A percentile compares a stretch with the other conserved stretches of the same genome.
Evolutionary conservation across 2,113 vertebrate species (phyloP).

Genomic region (Siniperca chuatsi): DNA sequence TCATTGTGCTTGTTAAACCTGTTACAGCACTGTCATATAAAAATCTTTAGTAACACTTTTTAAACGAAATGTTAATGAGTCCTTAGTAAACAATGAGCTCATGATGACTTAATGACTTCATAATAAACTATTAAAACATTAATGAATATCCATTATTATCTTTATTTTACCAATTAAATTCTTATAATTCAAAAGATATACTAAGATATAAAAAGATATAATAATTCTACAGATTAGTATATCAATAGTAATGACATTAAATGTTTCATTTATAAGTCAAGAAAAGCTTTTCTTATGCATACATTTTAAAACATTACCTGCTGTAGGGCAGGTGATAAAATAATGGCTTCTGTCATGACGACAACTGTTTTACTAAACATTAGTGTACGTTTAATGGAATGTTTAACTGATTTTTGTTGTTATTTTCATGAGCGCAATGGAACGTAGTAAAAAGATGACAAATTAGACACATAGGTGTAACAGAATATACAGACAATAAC

Average conservation of each 20-base stretch:
- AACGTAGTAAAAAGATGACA: too few species aligned
- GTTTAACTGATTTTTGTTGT: not conserved
- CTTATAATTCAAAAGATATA: not conserved
- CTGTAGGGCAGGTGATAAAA: not conserved
- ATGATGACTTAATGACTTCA: not conserved
- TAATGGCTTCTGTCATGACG: not conserved
- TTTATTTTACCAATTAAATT: not conserved
- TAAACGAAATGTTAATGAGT: not conserved
- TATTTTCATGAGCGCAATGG: too few species aligned
- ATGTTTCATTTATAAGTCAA: not conserved
- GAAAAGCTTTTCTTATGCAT: not conserved
- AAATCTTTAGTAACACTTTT: not conserved
- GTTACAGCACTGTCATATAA: not conserved
- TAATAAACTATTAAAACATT: not conserved
- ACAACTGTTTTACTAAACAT: not conserved
- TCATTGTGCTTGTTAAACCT: not conserved
- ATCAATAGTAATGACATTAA: not conserved
- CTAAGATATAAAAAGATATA: too few species aligned
- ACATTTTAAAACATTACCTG: not conserved
- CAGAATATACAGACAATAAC: too few species aligned
- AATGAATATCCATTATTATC: conserved; percentile 3
- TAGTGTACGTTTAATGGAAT: not conserved
- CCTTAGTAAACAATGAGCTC: not conserved
- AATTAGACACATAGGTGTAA: too few species aligned
- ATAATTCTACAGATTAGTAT: not conserved